Base-by-base conservation (phyloP, 2,797 vertebrate genomes). In the Phoebastria nigripes region DNA sequence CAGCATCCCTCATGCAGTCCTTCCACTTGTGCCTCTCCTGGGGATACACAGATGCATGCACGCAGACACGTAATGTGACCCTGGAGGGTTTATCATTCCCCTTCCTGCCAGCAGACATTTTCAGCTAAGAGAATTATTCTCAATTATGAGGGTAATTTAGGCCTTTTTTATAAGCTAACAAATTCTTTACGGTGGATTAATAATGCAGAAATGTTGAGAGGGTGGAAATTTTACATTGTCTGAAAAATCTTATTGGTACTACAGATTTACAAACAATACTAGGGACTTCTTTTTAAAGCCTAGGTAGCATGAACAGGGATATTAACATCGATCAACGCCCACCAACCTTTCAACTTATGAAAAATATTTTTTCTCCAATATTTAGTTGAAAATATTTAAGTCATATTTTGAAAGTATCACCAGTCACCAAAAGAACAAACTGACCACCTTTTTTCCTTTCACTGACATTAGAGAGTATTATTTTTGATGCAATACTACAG, bases 1-100 rank as follows among this genome's bases (percentile, higher is more conserved):
- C 12, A 2, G 22, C 39, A 79, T 51, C 20, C 37, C 9, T 54
- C 0, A 0, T 0, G 0, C 26, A 19, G 29, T 41, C 2, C 0
- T 72, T 51, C 51, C 39, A 49, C 66, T 37, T 66, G 14, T 35
- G 31, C 28, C 22, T 17, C 39, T 62, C 41, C 58, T 37, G 35
- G 21, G 52, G 61, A 21, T 58, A 37, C 20, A 51, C 6, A 35
- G 42, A 29, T 7, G 37, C 11, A 4, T 2, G 6, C 7, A 16
- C 3, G 3, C 5, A 39, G 26, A 80, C 42, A 51, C 2, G 1
- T 0, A 31, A 46, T 1, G 1, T 20, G 0, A 15, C 22, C 26
- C 39, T 37, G 11, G 8, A 49, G 13, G 5, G 28, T 37, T 61
- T 69, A 4, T 28, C 39, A 4, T 65, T 54, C 4, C 3, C 4